phyloP scores from a whole-genome alignment of 2,113 vertebrate species.

The Datnioides undecimradiatus region DNA sequence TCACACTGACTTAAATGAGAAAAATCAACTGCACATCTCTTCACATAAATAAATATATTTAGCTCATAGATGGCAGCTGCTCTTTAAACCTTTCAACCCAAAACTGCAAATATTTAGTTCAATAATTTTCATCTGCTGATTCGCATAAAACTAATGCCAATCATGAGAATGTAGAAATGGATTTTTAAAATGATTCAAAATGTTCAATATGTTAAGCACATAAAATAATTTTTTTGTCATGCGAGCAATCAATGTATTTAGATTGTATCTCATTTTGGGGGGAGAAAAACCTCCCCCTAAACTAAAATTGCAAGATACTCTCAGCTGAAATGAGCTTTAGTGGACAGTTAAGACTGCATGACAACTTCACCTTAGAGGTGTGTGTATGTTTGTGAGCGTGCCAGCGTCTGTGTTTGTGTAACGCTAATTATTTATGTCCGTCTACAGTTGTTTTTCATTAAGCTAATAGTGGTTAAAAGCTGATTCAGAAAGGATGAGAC shows the following conservation, averaged over 20 bases:
- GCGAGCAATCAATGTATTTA: conserved; percentile 19
- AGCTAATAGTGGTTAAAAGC: conserved; percentile 76
- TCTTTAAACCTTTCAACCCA: background rate
- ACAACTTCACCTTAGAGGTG: conserved; percentile 15
- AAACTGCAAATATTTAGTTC: background rate
- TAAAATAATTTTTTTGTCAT: conserved; percentile 20
- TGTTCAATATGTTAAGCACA: conserved; percentile 17
- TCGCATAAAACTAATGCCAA: conserved; percentile 4
- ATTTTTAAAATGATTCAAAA: background rate
- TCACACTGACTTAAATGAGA: background rate
- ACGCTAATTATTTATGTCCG: conserved; percentile 67
- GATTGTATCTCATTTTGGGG: conserved; percentile 1
- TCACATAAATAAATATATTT: background rate
- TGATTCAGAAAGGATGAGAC: conserved; percentile 69
- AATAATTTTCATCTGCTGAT: background rate
- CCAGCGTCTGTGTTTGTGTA: conserved; percentile 45
- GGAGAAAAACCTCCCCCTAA: background rate
- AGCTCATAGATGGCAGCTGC: background rate
- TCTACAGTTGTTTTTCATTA: conserved; percentile 78
- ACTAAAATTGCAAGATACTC: background rate
- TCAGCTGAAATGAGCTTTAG: background rate
- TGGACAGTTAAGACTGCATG: background rate
- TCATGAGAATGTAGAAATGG: background rate
- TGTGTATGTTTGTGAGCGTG: conserved; percentile 4
- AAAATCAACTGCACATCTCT: background rate